These are phyloP conservation scores for Temnothorax ravouxi DNA, from an alignment of 2,888 invertebrate species.

Conservation along the genomic window DNA sequence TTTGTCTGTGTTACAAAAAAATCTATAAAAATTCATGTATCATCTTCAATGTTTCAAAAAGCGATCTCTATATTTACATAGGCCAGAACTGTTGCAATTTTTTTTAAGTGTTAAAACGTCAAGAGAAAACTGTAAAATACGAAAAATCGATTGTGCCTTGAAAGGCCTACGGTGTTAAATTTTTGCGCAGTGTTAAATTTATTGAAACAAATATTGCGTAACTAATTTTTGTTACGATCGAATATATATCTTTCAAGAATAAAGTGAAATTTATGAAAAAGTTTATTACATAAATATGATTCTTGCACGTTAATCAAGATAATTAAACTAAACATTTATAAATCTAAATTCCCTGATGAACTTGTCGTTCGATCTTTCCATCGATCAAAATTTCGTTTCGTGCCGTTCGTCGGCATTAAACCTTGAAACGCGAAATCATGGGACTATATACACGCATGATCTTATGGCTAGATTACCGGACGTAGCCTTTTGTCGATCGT, in stretches of 20 bases:
- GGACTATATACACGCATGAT: conserved; percentile 6
- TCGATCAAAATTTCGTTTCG: conserved; percentile 13
- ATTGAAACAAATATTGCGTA: neutral
- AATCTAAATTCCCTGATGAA: neutral
- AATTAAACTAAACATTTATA: neutral
- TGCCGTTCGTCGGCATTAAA: neutral
- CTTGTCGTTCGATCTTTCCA: conserved; percentile 2
- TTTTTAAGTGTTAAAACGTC: too few relatives aligned
- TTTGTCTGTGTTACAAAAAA: too few relatives aligned
- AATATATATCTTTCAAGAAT: neutral
- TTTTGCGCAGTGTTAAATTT: neutral
- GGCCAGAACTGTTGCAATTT: too few relatives aligned
- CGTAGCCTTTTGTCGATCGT: neutral
- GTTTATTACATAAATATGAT: neutral
- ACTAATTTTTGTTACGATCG: neutral
- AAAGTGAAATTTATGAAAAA: neutral
- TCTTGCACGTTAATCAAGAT: neutral
- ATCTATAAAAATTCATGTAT: too few relatives aligned
- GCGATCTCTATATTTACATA: too few relatives aligned
- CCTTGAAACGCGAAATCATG: neutral
- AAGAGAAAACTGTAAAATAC: too few relatives aligned
- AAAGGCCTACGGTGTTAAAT: too few relatives aligned
- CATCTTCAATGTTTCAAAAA: too few relatives aligned
- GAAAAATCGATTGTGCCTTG: too few relatives aligned
- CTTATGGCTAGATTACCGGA: neutral